These are phyloP conservation scores for Ectemnius cavifrons DNA, from an alignment of 2,888 invertebrate genomes.

Conservation along the genomic window DNA sequence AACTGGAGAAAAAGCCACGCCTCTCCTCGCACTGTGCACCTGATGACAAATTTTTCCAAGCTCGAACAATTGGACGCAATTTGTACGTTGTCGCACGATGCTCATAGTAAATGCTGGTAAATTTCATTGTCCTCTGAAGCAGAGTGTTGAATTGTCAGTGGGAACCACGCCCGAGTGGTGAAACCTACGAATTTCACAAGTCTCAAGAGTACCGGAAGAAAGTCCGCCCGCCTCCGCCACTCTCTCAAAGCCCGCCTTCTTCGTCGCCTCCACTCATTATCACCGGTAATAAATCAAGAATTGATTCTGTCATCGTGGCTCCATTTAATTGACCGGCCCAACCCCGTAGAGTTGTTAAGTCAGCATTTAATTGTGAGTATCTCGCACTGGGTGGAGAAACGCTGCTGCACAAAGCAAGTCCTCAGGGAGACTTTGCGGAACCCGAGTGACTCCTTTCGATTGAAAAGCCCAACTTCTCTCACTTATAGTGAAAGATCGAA, in stretches of 20 bases:
- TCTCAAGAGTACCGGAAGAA: background rate
- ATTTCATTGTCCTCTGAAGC: background rate
- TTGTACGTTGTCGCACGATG: slow-evolving; percentile 14
- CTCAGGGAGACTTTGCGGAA: too few relatives aligned
- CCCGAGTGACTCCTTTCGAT: too few relatives aligned
- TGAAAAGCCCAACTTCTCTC: too few relatives aligned
- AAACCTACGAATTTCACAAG: background rate
- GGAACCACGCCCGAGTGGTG: slow-evolving; percentile 15
- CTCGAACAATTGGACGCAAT: slow-evolving; percentile 29
- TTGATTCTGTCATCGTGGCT: slow-evolving; percentile 25
- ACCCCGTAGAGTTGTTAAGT: background rate
- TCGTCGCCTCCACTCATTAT: background rate
- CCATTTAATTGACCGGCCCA: slow-evolving; percentile 6
- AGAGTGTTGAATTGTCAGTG: background rate
- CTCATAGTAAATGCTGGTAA: slow-evolving; percentile 8
- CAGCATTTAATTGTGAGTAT: background rate
- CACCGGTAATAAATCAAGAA: background rate
- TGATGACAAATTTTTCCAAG: slow-evolving; percentile 37
- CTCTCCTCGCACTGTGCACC: background rate
- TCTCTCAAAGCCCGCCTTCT: background rate
- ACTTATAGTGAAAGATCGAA: too few relatives aligned
- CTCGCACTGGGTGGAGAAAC: too few relatives aligned
- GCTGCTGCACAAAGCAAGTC: too few relatives aligned
- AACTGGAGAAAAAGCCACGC: slow-evolving; percentile 1
- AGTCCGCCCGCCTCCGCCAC: too few relatives aligned